A percentile compares a stretch with the other conserved stretches of the same genome.
Conservation (phyloP, 2,113 vertebrate species). For the Neotragus pygmaeus region DNA sequence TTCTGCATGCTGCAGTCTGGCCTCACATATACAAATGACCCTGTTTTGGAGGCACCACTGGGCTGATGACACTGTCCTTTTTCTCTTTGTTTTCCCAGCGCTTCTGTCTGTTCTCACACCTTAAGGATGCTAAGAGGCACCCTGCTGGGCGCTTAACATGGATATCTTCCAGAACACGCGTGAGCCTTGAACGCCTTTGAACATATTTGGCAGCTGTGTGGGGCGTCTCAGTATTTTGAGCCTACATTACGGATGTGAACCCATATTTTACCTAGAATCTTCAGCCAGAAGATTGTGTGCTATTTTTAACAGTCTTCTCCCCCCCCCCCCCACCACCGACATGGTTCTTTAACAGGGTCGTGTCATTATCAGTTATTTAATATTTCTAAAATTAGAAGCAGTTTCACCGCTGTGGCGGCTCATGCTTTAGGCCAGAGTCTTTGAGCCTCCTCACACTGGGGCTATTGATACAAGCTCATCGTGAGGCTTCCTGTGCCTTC, state of each 20-base stretch:
- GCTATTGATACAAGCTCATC: slow-evolving; percentile 15
- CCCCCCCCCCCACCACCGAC: background rate
- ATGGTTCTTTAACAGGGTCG: slow-evolving; percentile 53
- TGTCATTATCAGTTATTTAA: slow-evolving; percentile 68
- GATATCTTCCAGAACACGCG: background rate
- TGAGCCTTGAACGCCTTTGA: background rate
- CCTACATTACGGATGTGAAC: slow-evolving; percentile 9
- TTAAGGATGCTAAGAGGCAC: background rate
- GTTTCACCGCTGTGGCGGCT: slow-evolving; percentile 50
- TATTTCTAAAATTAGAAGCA: slow-evolving; percentile 71
- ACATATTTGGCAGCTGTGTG: background rate
- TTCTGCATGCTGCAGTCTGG: background rate
- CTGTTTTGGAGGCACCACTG: background rate
- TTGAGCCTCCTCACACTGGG: slow-evolving; percentile 25
- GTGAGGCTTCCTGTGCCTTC: background rate
- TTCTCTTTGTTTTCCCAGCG: slow-evolving; percentile 23
- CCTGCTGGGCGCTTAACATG: background rate
- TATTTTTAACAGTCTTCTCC: slow-evolving; percentile 63
- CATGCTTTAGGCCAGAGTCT: background rate
- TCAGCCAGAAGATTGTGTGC: background rate
- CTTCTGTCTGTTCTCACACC: background rate
- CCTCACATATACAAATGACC: background rate
- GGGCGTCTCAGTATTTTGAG: background rate
- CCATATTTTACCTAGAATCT: slow-evolving; percentile 40
- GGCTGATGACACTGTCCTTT: background rate